Conservation (phyloP, 2,113 vertebrate species). For the Stigmatopora nigra region DNA sequence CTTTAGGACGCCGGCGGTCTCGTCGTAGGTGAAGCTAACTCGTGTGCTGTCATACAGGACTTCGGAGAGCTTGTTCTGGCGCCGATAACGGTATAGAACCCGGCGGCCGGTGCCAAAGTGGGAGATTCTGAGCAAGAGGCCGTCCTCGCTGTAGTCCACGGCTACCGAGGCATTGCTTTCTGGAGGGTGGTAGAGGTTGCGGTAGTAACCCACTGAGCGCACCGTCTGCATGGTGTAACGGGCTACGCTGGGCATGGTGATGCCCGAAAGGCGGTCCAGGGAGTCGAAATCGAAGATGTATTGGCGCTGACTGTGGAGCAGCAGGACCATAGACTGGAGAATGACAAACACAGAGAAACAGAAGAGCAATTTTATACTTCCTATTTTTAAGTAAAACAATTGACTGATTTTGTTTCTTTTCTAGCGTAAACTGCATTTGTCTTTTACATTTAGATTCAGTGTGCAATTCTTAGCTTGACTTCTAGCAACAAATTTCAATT, state of each 20-base stretch:
- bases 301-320: slow-evolving; percentile 95
- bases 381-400: slow-evolving; percentile 6
- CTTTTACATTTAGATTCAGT: too few relatives aligned
- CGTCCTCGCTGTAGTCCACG: slow-evolving; percentile 95
- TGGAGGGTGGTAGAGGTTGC: slow-evolving; percentile 94
- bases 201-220: slow-evolving; percentile 94
- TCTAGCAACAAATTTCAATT: too few relatives aligned
- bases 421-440: too few relatives aligned
- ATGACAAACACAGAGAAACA: slow-evolving; percentile 34
- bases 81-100: slow-evolving; percentile 87
- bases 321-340: slow-evolving; percentile 89
- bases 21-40: slow-evolving; percentile 96
- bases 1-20: slow-evolving; percentile 91
- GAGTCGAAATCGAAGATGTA: slow-evolving; percentile 96
- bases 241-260: slow-evolving; percentile 96
- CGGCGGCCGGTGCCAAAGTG: slow-evolving; percentile 90
- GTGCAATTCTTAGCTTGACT: too few relatives aligned
- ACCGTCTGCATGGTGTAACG: slow-evolving; percentile 97
- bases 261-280: slow-evolving; percentile 85
- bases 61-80: slow-evolving; percentile 90
- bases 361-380: background rate
- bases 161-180: slow-evolving; percentile 95
- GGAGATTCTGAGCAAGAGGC: slow-evolving; percentile 83
- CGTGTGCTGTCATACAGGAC: slow-evolving; percentile 92
- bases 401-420: too few relatives aligned